Conservation (phyloP, 1,140 invertebrate genomes). For the Contarinia nasturtii region DNA sequence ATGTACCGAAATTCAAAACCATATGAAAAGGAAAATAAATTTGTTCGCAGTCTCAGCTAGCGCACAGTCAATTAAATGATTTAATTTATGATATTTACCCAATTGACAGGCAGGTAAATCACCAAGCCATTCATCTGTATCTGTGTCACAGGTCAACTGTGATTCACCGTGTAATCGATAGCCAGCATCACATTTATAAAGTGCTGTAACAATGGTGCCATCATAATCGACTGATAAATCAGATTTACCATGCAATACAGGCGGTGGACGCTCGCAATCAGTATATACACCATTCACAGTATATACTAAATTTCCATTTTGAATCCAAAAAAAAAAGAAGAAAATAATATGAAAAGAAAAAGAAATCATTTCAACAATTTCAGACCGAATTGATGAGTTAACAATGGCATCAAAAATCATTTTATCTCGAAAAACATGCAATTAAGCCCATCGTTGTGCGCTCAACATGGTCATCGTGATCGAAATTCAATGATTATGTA, state of each 20-base stretch:
- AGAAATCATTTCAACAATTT: too few relatives aligned
- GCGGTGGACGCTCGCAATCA: not conserved
- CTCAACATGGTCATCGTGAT: too few relatives aligned
- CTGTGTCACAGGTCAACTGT: constrained; percentile 10
- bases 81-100: constrained; percentile 4
- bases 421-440: too few relatives aligned
- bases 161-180: constrained; percentile 10
- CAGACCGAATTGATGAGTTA: too few relatives aligned
- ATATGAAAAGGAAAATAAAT: too few relatives aligned
- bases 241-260: not conserved
- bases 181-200: constrained; percentile 13
- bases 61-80: too few relatives aligned
- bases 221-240: not conserved
- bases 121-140: constrained; percentile 16
- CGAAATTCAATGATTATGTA: too few relatives aligned
- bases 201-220: constrained; percentile 8
- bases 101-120: constrained; percentile 13
- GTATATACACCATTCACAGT: not conserved
- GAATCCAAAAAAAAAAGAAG: not conserved
- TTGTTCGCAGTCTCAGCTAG: too few relatives aligned
- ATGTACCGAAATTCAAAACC: too few relatives aligned
- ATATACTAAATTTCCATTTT: not conserved
- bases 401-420: too few relatives aligned
- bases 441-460: too few relatives aligned
- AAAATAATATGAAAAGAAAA: too few relatives aligned